These are phyloP conservation scores for Poecilia latipinna DNA, from an alignment of 2,113 vertebrate species.

Conservation along the genomic window DNA sequence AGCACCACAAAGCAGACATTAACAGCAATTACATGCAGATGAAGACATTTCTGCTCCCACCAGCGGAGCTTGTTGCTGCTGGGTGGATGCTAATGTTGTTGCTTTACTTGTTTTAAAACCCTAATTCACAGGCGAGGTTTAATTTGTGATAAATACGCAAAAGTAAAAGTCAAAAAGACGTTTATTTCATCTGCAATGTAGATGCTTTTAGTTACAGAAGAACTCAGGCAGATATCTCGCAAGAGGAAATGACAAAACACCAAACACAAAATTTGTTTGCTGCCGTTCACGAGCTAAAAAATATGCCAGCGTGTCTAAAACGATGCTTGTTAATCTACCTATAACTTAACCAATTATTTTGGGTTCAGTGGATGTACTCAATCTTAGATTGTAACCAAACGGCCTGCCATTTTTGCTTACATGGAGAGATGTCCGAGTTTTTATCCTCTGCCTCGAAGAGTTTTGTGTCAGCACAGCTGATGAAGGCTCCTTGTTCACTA, in stretches of 20 bases:
- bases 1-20: slow-evolving; percentile 22
- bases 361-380: slow-evolving; percentile 1
- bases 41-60: slow-evolving; percentile 10
- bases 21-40: slow-evolving; percentile 33
- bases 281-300: background rate
- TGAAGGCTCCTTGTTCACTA: background rate
- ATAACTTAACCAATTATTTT: slow-evolving; percentile 5
- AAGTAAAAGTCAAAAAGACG: background rate
- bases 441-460: background rate
- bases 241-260: background rate
- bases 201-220: background rate
- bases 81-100: slow-evolving; percentile 10
- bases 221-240: background rate
- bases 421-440: slow-evolving; percentile 3
- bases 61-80: slow-evolving; percentile 9
- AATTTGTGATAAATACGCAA: slow-evolving; percentile 11
- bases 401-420: background rate
- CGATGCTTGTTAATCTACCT: slow-evolving; percentile 14
- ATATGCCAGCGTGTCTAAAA: background rate
- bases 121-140: background rate
- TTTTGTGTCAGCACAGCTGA: slow-evolving; percentile 13
- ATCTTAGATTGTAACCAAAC: background rate
- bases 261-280: background rate
- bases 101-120: slow-evolving; percentile 16
- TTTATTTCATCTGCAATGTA: background rate